Evolutionary conservation across 1,140 invertebrate species (phyloP).

Genomic region (Macrostomum lignano): DNA sequence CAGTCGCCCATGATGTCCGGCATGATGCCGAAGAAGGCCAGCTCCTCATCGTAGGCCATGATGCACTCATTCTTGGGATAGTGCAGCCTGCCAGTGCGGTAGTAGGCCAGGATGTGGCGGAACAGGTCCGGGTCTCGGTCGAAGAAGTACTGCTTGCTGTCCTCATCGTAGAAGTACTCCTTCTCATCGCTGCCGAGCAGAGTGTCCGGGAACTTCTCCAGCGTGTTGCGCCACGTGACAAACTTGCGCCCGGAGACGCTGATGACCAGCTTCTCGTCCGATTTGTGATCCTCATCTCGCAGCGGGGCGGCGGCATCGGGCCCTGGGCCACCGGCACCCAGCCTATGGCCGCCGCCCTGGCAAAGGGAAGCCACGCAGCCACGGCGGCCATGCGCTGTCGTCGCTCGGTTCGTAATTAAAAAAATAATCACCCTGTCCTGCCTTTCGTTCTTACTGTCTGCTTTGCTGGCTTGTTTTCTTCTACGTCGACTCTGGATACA

Average conservation of each 20-base stretch:
- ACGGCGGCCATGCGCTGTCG: constrained; percentile 99
- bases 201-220: constrained; percentile 96
- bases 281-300: constrained; percentile 12
- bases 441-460: too few species aligned
- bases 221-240: constrained; percentile 90
- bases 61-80: constrained; percentile 97
- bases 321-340: constrained; percentile 42
- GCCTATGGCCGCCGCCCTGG: constrained; percentile 89
- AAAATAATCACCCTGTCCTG: too few species aligned
- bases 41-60: constrained; percentile 87
- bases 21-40: constrained; percentile 92
- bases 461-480: too few species aligned
- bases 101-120: constrained; percentile 90
- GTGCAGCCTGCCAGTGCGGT: constrained; percentile 86
- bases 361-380: constrained; percentile 96
- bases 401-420: too few species aligned
- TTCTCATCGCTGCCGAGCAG: constrained; percentile 81
- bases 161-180: constrained; percentile 97
- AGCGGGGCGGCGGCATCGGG: constrained; percentile 31
- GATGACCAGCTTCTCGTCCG: constrained; percentile 25
- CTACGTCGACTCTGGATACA: too few species aligned
- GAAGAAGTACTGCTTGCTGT: constrained; percentile 90
- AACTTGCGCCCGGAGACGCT: constrained; percentile 49
- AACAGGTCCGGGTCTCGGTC: constrained; percentile 97
- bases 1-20: constrained; percentile 95